Conservation (phyloP, 2,113 vertebrate genomes). For the Coturnix japonica region DNA sequence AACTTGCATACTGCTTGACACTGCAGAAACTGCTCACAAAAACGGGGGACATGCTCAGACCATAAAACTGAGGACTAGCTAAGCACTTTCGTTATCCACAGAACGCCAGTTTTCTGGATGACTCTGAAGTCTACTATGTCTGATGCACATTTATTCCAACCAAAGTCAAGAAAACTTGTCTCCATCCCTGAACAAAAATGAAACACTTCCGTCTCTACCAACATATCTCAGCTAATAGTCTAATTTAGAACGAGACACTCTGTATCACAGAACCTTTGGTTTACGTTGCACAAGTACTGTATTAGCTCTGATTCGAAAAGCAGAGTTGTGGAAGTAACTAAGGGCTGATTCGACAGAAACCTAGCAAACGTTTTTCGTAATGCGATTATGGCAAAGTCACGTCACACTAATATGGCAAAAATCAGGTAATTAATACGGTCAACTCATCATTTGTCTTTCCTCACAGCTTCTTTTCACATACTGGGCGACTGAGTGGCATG, state of each 20-base stretch:
- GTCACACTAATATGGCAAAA: slow-evolving; percentile 76
- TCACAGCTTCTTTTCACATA: slow-evolving; percentile 76
- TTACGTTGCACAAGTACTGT: slow-evolving; percentile 56
- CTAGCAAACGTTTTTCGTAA: slow-evolving; percentile 70
- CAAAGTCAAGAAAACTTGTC: slow-evolving; percentile 38
- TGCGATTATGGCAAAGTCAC: slow-evolving; percentile 78
- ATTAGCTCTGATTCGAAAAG: slow-evolving; percentile 61
- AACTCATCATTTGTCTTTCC: slow-evolving; percentile 78
- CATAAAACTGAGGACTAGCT: slow-evolving; percentile 18
- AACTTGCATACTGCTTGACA: neutral
- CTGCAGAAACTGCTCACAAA: slow-evolving; percentile 8
- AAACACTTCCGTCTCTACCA: slow-evolving; percentile 58
- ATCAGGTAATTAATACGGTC: slow-evolving; percentile 75
- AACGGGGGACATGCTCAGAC: slow-evolving; percentile 16
- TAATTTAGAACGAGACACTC: slow-evolving; percentile 51
- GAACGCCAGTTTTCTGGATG: slow-evolving; percentile 20
- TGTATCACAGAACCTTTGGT: slow-evolving; percentile 72
- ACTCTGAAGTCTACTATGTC: neutral
- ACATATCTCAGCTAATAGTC: slow-evolving; percentile 52
- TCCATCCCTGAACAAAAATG: slow-evolving; percentile 33
- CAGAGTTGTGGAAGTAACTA: slow-evolving; percentile 65
- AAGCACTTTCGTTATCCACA: neutral
- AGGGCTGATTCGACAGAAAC: slow-evolving; percentile 71
- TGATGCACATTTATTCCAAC: slow-evolving; percentile 10
- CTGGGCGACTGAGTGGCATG: slow-evolving; percentile 80